phyloP scores from a whole-genome alignment of 2,888 invertebrate species.

The Adelphocoris suturalis region DNA sequence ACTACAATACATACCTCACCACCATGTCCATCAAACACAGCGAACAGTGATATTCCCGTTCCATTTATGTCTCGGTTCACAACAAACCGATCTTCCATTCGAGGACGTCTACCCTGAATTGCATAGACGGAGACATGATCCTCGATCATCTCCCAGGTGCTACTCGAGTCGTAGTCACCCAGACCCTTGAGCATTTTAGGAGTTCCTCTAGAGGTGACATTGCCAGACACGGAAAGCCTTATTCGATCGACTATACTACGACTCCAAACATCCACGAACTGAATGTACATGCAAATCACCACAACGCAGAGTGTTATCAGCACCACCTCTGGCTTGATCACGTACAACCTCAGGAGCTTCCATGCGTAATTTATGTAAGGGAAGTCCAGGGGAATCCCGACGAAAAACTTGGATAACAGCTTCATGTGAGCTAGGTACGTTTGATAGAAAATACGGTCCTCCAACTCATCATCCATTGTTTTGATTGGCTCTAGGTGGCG shows the following conservation, averaged over 20 bases:
- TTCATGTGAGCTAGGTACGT: conserved; percentile 92
- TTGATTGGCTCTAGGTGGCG: conserved; percentile 15
- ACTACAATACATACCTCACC: conserved; percentile 83
- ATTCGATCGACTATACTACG: conserved; percentile 86
- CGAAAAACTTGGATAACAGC: conserved; percentile 88
- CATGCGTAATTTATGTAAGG: conserved; percentile 87
- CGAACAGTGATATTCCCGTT: conserved; percentile 92
- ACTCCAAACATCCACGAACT: conserved; percentile 90
- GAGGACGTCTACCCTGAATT: conserved; percentile 91
- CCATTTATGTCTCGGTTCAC: conserved; percentile 91
- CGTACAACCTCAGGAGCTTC: conserved; percentile 88
- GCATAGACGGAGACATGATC: conserved; percentile 91
- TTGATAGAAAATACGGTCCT: conserved; percentile 92
- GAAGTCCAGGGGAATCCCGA: conserved; percentile 87
- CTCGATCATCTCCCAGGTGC: conserved; percentile 87
- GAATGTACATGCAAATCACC: conserved; percentile 88
- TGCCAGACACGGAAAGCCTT: conserved; percentile 79
- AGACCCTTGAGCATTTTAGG: conserved; percentile 67
- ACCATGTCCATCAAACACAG: conserved; percentile 97
- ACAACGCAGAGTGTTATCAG: conserved; percentile 86
- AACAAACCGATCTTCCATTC: conserved; percentile 97
- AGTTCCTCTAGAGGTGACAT: conserved; percentile 67
- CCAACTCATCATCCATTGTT: conserved; percentile 93
- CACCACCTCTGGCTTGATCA: conserved; percentile 89
- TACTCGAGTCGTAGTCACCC: conserved; percentile 80